A percentile compares a stretch with the other conserved stretches of the same genome.
Conservation (phyloP, 2,797 vertebrate species). For the Ciconia nigra region DNA sequence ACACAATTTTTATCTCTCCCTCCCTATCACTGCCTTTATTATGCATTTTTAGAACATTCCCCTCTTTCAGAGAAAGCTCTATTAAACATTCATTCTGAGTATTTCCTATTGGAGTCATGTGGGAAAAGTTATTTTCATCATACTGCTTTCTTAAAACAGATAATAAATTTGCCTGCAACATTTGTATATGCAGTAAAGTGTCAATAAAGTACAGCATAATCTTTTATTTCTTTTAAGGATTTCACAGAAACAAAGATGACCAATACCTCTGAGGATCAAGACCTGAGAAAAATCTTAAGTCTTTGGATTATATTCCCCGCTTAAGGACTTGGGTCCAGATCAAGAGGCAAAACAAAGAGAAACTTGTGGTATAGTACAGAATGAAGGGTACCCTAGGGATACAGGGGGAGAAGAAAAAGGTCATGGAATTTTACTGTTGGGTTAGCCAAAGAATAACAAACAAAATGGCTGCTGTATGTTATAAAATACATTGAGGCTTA, state of each 20-base stretch:
- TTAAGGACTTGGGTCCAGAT: not conserved
- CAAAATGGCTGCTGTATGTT: not conserved
- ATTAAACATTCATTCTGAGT: not conserved
- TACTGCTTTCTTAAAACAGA: not conserved
- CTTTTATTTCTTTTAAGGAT: not conserved
- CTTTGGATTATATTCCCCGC: not conserved
- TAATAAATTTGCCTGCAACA: not conserved
- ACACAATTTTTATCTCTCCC: not conserved
- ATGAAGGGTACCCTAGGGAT: not conserved
- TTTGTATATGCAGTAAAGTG: not conserved
- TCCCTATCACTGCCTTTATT: not conserved
- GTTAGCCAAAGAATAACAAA: conserved; percentile 19
- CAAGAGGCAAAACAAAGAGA: not conserved
- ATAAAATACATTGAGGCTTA: not conserved
- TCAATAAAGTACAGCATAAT: not conserved
- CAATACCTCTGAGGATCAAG: not conserved
- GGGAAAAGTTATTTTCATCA: not conserved
- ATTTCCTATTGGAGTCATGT: not conserved
- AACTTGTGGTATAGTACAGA: not conserved
- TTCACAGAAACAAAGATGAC: not conserved
- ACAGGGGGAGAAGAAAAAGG: not conserved
- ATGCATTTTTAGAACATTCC: not conserved
- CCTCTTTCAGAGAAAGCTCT: not conserved
- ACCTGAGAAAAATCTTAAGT: not conserved
- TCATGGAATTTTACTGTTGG: not conserved